Evolutionary conservation across 2,113 vertebrate species (phyloP).

Genomic region (Takifugu flavidus): DNA sequence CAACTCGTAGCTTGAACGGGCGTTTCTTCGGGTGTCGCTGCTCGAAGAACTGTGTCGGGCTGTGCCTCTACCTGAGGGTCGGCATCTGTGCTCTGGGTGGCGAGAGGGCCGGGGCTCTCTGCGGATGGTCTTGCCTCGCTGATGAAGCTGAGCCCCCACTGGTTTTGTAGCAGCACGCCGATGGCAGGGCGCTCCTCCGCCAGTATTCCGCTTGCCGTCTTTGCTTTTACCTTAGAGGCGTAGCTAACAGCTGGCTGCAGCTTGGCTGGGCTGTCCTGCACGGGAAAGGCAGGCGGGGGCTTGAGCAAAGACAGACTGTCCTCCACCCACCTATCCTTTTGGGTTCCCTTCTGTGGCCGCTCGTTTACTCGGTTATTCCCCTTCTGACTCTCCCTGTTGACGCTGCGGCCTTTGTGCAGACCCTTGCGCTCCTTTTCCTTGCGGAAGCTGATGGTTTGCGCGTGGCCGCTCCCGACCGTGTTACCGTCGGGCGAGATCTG

Average conservation of each 20-base stretch:
- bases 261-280: slow-evolving; percentile 84
- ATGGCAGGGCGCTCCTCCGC: slow-evolving; percentile 76
- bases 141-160: slow-evolving; percentile 86
- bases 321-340: slow-evolving; percentile 74
- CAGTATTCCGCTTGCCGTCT: slow-evolving; percentile 51
- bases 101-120: slow-evolving; percentile 25
- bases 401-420: slow-evolving; percentile 61
- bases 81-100: slow-evolving; percentile 33
- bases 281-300: slow-evolving; percentile 81
- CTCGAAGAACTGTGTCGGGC: slow-evolving; percentile 16
- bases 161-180: slow-evolving; percentile 81
- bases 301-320: slow-evolving; percentile 78
- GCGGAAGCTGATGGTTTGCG: slow-evolving; percentile 39
- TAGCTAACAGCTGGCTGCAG: slow-evolving; percentile 83
- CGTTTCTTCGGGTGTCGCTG: slow-evolving; percentile 26
- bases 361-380: slow-evolving; percentile 34
- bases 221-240: slow-evolving; percentile 84
- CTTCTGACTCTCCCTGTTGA: slow-evolving; percentile 60
- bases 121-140: slow-evolving; percentile 66
- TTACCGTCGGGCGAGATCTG: slow-evolving; percentile 51
- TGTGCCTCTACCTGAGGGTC: slow-evolving; percentile 26
- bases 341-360: slow-evolving; percentile 51
- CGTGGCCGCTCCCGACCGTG: slow-evolving; percentile 36
- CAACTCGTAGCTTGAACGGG: slow-evolving; percentile 23
- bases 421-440: slow-evolving; percentile 68